Evolutionary conservation across 2,113 vertebrate genomes (phyloP).

Genomic region (Mobula birostris): DNA sequence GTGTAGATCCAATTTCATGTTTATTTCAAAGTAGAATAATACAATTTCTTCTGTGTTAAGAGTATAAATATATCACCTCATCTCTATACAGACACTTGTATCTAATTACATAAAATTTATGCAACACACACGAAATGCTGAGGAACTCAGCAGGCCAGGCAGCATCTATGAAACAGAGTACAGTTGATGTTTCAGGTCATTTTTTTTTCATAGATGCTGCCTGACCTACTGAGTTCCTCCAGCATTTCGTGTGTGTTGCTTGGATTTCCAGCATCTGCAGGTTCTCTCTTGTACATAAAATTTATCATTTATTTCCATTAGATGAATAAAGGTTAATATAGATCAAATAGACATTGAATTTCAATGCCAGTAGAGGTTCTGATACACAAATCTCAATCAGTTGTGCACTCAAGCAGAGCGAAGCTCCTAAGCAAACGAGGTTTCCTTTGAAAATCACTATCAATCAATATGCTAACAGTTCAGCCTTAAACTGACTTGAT

Average conservation of each 20-base stretch:
- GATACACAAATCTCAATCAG: slow-evolving; percentile 52
- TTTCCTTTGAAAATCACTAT: slow-evolving; percentile 72
- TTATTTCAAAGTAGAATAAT: not conserved
- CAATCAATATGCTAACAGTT: slow-evolving; percentile 75
- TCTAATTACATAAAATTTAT: slow-evolving; percentile 15
- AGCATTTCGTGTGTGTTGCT: no score
- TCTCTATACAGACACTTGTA: not conserved
- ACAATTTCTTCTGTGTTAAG: not conserved
- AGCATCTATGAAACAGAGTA: no score
- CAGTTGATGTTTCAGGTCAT: no score
- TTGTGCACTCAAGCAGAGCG: slow-evolving; percentile 58
- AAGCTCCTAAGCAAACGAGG: slow-evolving; percentile 65
- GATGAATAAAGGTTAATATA: slow-evolving; percentile 22
- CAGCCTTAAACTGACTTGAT: slow-evolving; percentile 71
- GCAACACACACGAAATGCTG: no score
- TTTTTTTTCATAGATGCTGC: no score
- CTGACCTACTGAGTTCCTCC: no score
- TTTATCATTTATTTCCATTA: slow-evolving; percentile 14
- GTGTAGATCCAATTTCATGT: not conserved
- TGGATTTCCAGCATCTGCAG: no score
- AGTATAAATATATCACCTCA: not conserved
- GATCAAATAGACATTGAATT: slow-evolving; percentile 33
- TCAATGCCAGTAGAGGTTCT: not conserved
- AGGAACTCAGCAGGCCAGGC: no score
- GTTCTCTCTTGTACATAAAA: not conserved